Evolutionary conservation across 2,888 invertebrate species (phyloP), one percentile per base, ranked within the genome.

Genomic region (Chalcis sispes): DNA sequence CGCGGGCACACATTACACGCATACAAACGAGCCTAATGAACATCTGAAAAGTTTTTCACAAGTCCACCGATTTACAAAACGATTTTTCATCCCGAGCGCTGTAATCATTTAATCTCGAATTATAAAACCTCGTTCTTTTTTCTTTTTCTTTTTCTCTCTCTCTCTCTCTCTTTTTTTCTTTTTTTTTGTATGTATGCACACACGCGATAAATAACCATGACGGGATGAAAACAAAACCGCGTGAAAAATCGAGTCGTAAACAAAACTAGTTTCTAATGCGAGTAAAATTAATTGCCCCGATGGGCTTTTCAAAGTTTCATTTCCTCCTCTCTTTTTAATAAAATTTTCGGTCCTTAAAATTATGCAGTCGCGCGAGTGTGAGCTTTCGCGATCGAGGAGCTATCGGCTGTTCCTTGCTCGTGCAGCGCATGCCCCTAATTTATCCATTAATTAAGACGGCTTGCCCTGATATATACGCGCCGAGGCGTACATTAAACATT

Each of bases 361-460:
- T 25, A 15, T 42, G 7, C 61, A 23, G n/a, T n/a, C 42, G 40
- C 13, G 23, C 13, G 10, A 1, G 15, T n/a, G 23, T 25, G 42
- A 59, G 8, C 20, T n/a, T 5, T 5, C 8, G 29, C n/a, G 56
- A 59, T 18, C 32, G 36, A 3, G 40, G 61, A 61, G 25, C 42
- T 61, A 42, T 59, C n/a, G n/a, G n/a, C n/a, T 18, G 20, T 36
- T 59, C 27, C 18, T 18, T 10, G 18, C 8, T 1, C 1, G 32
- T 20, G 48, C 32, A 56, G 42, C 42, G 40, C 56, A 25, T 40
- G 1, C n/a, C 18, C 48, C 59, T 59, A 69, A 69, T 59, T 69
- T 58, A 59, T 69, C 27, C 20, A 69, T 69, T 58, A 58, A 69
- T 69, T 58, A 69, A 69, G 65, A 65, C 65, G 52, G 29, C 15